Conservation (phyloP, 2,888 invertebrate species). For the Blera fallax region DNA sequence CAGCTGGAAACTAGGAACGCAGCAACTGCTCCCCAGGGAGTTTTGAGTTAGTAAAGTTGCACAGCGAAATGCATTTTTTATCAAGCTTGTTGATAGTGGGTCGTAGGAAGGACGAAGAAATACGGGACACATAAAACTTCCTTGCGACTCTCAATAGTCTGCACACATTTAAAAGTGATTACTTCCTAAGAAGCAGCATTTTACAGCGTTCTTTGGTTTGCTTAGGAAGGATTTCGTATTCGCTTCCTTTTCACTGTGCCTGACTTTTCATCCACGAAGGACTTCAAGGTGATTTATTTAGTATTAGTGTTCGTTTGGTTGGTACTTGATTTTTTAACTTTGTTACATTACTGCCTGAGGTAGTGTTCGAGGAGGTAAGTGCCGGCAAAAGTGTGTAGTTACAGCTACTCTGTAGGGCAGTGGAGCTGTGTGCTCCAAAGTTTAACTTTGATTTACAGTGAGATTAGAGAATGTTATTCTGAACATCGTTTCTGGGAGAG, state of each 20-base stretch:
- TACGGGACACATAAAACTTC: constrained; percentile 20
- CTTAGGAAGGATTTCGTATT: neutral
- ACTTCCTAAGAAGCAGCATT: constrained; percentile 29
- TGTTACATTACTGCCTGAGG: constrained; percentile 50
- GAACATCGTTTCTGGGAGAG: neutral
- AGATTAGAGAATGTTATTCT: constrained; percentile 17
- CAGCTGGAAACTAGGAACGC: neutral
- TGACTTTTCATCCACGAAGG: constrained; percentile 45
- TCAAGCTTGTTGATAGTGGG: neutral
- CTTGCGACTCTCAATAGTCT: constrained; percentile 16
- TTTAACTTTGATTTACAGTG: constrained; percentile 45
- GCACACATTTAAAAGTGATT: constrained; percentile 63
- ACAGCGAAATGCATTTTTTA: constrained; percentile 53
- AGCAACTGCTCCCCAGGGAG: neutral
- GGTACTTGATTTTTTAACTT: constrained; percentile 66
- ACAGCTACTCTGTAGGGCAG: neutral
- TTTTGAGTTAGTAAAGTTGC: neutral
- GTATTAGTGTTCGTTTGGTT: constrained; percentile 63
- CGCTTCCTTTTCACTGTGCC: neutral
- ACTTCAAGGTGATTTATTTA: constrained; percentile 66
- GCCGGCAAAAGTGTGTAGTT: neutral
- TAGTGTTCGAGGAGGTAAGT: neutral
- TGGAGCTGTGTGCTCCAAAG: neutral
- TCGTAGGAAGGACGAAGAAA: neutral
- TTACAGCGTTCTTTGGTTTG: constrained; percentile 1